A percentile compares a stretch with the other conserved stretches of the same genome.
Conservation (phyloP, 2,797 vertebrate genomes). For the Semotilus atromaculatus region DNA sequence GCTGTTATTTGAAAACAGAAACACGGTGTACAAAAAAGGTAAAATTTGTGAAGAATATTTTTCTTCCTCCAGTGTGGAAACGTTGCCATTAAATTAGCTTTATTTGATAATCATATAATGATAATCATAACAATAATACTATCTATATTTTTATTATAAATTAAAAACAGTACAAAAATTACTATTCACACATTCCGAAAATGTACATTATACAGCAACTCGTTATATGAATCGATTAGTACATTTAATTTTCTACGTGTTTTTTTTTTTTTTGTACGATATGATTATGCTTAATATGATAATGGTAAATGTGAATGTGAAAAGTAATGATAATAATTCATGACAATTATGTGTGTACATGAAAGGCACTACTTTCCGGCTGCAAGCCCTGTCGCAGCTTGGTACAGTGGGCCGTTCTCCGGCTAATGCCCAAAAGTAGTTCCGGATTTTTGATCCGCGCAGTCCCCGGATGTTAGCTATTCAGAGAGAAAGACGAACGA, state of each 20-base stretch:
- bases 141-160: background rate
- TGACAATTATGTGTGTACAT: background rate
- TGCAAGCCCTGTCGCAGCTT: constrained; percentile 42
- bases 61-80: background rate
- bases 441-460: constrained; percentile 71
- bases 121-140: no score
- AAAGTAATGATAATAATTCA: background rate
- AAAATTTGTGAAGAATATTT: background rate
- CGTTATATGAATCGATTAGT: background rate
- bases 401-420: constrained; percentile 53
- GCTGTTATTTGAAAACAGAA: background rate
- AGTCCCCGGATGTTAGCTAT: constrained; percentile 83
- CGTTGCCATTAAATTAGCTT: background rate
- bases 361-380: constrained; percentile 57
- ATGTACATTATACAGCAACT: background rate
- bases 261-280: background rate
- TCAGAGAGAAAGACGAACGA: constrained; percentile 81
- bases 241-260: background rate
- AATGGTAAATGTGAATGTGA: background rate
- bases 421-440: constrained; percentile 77
- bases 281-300: background rate
- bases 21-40: background rate
- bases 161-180: no score
- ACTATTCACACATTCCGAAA: background rate
- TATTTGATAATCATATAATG: no score